Evolutionary conservation across 1,140 invertebrate genomes (phyloP), one percentile per base, ranked within the genome.

Genomic region (Stegodyphus dumicola): DNA sequence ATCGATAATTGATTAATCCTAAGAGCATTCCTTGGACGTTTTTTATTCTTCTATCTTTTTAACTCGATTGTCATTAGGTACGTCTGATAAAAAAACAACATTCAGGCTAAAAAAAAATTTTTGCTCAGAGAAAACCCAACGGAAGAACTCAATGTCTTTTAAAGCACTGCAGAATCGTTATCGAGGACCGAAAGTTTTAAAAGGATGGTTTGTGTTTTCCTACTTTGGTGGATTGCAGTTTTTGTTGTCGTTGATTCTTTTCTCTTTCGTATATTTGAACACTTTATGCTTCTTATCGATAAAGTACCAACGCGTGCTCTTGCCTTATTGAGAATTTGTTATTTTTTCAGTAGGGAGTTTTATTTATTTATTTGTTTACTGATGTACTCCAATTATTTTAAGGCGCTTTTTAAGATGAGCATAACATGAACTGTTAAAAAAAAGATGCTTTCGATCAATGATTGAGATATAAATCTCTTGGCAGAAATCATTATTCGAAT

Each of bases 1-100:
- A 81, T 81, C 78, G 78, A 81, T 81, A 81, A 81, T 81, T 73
- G 78, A 81, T 81, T 81, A 81, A 81, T 81, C 78, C 70, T 81
- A 65, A 81, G 78, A 81, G 78, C 69, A 18, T 65, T 54, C 60
- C 53, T 52, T 73, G 33, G 53, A 64, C 15, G n/a, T 81, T 70
- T 73, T 33, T 71, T 71, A 52, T 49, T 71, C 52, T 81, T 56
- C 53, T 51, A 73, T 64, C 53, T n/a, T 81, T 81, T 81, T 81
- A 81, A 81, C 54, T 81, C 69, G 53, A 81, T 81, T 81, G 78
- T 81, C 78, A 73, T 81, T 81, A 81, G 60, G 77, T 79, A 51
- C 67, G 33, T 17, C 33, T 60, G 54, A 15, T 7, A 64, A 64
- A 64, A 76, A 80, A 69, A 70, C 69, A 33, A 13, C 13, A 48